A percentile compares a stretch with the other conserved stretches of the same genome.
Conservation (phyloP, 1,140 invertebrate species). For the Drosophila nannoptera region DNA sequence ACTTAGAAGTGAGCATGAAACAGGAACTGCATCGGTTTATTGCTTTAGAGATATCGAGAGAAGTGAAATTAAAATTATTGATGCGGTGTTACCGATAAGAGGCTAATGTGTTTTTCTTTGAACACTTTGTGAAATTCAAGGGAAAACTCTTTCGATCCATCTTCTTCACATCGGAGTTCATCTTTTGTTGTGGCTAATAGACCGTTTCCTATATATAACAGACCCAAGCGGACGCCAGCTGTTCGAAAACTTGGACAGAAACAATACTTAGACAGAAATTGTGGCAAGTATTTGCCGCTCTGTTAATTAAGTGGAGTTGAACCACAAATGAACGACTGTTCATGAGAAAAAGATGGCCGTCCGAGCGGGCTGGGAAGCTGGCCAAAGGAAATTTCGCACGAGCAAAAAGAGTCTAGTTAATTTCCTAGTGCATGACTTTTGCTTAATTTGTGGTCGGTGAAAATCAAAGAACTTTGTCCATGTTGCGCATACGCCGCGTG, state of each 20-base stretch:
- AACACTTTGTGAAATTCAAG: not conserved
- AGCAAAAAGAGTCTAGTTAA: constrained; percentile 47
- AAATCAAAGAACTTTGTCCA: constrained; percentile 69
- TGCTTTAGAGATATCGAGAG: not conserved
- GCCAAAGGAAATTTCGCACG: constrained; percentile 63
- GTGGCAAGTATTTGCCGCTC: constrained; percentile 23
- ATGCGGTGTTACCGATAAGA: not conserved
- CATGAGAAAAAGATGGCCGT: constrained; percentile 54
- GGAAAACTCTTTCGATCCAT: not conserved
- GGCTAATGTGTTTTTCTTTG: not conserved
- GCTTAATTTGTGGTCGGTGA: constrained; percentile 57
- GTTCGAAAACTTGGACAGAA: constrained; percentile 6
- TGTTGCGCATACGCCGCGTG: constrained; percentile 72
- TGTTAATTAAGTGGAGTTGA: constrained; percentile 52
- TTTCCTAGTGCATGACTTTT: constrained; percentile 72
- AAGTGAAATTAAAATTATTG: not conserved
- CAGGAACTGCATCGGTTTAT: not conserved
- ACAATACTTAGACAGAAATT: constrained; percentile 12
- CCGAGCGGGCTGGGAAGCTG: constrained; percentile 51
- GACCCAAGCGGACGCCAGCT: not conserved
- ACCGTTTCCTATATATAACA: not conserved
- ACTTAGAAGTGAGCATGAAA: constrained; percentile 1
- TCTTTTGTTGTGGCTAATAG: not conserved
- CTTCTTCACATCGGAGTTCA: not conserved
- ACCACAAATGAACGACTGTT: constrained; percentile 46